These are phyloP conservation scores for Dermolepida albohirtum DNA, from an alignment of 2,888 invertebrate genomes.

Conservation along the genomic window DNA sequence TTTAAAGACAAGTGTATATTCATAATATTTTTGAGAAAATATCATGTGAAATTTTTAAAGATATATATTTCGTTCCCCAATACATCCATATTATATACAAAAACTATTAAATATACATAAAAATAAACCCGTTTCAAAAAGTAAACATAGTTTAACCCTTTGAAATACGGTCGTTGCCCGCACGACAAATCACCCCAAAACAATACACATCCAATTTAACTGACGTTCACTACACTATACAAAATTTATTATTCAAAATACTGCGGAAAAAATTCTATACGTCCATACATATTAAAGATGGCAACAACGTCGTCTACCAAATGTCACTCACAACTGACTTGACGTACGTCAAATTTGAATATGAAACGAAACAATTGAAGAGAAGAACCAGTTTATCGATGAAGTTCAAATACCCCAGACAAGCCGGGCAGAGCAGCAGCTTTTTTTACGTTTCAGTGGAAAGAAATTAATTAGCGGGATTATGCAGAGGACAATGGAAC, in stretches of 20 bases:
- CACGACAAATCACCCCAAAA: conserved; percentile 17
- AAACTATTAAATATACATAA: background rate
- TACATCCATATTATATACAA: background rate
- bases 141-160: conserved; percentile 9
- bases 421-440: background rate
- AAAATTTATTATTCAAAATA: conserved; percentile 22
- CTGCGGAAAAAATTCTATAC: conserved; percentile 4
- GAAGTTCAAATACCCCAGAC: conserved; percentile 14
- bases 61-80: too few relatives aligned
- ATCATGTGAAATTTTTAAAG: too few relatives aligned
- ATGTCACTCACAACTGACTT: conserved; percentile 28
- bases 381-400: conserved; percentile 22
- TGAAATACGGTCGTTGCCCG: conserved; percentile 27
- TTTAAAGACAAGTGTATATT: too few relatives aligned
- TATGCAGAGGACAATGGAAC: conserved; percentile 17
- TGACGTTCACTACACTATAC: conserved; percentile 1
- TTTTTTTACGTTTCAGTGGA: conserved; percentile 10
- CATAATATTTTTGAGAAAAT: too few relatives aligned
- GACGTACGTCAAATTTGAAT: conserved; percentile 34
- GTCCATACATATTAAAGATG: conserved; percentile 15
- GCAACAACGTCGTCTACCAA: conserved; percentile 22
- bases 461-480: conserved; percentile 37
- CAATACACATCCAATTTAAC: conserved; percentile 20
- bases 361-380: conserved; percentile 10
- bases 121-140: conserved; percentile 17